phyloP scores from a whole-genome alignment of 2,113 vertebrate genomes.

The Sorex araneus region DNA sequence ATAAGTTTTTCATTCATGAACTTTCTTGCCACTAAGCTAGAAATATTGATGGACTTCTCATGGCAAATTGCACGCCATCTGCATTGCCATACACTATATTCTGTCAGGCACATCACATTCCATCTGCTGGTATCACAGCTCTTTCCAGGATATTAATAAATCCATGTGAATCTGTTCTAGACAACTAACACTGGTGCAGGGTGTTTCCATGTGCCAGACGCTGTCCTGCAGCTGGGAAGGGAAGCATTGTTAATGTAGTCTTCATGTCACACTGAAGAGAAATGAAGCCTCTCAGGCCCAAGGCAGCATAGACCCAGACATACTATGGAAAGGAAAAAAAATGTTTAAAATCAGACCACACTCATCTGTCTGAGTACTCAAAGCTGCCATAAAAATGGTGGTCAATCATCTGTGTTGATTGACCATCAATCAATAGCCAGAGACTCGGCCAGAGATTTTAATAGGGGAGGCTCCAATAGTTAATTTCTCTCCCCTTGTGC shows the following conservation, averaged over 20 bases:
- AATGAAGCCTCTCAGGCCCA: background rate
- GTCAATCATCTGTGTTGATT: background rate
- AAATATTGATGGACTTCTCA: background rate
- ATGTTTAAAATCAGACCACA: background rate
- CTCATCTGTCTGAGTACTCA: background rate
- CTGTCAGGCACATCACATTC: background rate
- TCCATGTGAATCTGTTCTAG: background rate
- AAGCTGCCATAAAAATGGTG: background rate
- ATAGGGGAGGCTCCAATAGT: background rate
- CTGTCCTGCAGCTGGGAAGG: background rate
- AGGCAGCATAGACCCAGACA: background rate
- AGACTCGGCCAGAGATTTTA: background rate
- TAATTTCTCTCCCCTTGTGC: background rate
- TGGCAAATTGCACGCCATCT: background rate
- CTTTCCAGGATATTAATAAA: background rate
- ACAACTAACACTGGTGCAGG: too few relatives aligned
- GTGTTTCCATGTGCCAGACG: background rate
- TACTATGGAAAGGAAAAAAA: background rate
- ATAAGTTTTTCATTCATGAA: background rate
- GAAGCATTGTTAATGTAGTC: background rate
- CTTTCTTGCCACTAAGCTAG: background rate
- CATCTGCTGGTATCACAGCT: background rate
- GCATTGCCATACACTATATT: background rate
- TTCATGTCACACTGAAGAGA: background rate
- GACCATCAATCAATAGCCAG: too few relatives aligned